Percentiles rank a stretch among this genome's conserved stretches.
Evolutionary conservation across 2,888 invertebrate genomes (phyloP).

Genomic region (Phortica magna): DNA sequence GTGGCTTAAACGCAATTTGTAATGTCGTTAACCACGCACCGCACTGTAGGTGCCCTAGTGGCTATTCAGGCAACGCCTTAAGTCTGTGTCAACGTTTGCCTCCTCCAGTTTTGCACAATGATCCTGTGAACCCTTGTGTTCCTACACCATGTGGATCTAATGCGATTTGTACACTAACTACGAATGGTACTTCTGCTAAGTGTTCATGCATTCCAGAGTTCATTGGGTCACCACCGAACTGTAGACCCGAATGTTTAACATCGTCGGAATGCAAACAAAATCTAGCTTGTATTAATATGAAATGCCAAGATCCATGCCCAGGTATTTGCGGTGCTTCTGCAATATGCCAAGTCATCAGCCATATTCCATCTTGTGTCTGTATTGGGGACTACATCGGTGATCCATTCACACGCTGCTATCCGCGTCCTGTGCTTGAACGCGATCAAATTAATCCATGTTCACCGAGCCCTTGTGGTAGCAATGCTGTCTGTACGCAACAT

Average conservation of each 20-base stretch:
- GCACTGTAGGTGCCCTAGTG: constrained; percentile 83
- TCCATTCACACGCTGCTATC: constrained; percentile 81
- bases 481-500: constrained; percentile 80
- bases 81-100: constrained; percentile 80
- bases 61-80: constrained; percentile 87
- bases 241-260: constrained; percentile 86
- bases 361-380: constrained; percentile 85
- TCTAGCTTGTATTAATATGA: constrained; percentile 86
- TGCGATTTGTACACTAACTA: constrained; percentile 82
- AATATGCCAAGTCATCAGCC: constrained; percentile 86
- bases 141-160: constrained; percentile 83
- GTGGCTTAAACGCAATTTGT: constrained; percentile 85
- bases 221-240: constrained; percentile 87
- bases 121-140: constrained; percentile 80
- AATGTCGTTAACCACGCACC: constrained; percentile 85
- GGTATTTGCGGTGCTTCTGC: constrained; percentile 88
- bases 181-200: constrained; percentile 49
- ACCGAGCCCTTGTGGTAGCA: constrained; percentile 84
- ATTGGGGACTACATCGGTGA: constrained; percentile 80
- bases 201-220: constrained; percentile 84
- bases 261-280: constrained; percentile 86
- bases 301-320: constrained; percentile 88
- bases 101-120: constrained; percentile 67
- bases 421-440: constrained; percentile 61
- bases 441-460: constrained; percentile 80